Percentiles rank a stretch among this genome's conserved stretches.
These are phyloP conservation scores for Ochotona curzoniae DNA, from an alignment of 2,113 vertebrate genomes.

Conservation along the genomic window DNA sequence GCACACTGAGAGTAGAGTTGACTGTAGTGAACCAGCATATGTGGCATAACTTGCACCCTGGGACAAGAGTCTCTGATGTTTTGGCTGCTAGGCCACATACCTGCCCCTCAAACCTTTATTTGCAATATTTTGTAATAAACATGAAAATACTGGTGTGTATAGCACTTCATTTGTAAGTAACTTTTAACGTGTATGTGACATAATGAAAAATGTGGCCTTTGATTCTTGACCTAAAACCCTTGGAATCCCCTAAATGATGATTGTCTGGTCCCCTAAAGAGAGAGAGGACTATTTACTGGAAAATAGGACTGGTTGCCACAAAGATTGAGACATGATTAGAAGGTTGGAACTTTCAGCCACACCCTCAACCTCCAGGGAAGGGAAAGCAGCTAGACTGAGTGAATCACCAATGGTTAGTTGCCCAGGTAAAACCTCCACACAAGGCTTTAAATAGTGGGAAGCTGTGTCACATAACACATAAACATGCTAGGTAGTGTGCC, in stretches of 20 bases:
- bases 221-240: background rate
- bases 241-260: background rate
- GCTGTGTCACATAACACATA: background rate
- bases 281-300: background rate
- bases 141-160: background rate
- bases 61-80: too few relatives aligned
- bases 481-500: background rate
- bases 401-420: background rate
- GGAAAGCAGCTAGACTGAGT: background rate
- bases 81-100: too few relatives aligned
- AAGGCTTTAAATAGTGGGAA: background rate
- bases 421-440: background rate
- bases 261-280: background rate
- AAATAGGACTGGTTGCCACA: background rate
- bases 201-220: constrained; percentile 15
- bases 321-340: background rate
- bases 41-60: too few relatives aligned
- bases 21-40: too few relatives aligned
- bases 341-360: background rate
- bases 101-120: background rate
- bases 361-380: background rate
- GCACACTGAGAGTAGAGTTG: too few relatives aligned
- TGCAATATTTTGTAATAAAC: background rate
- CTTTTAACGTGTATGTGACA: background rate
- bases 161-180: background rate